Evolutionary conservation across 2,797 vertebrate genomes (phyloP), one percentile per base, ranked within the genome.

Genomic region (Pygocentrus nattereri): DNA sequence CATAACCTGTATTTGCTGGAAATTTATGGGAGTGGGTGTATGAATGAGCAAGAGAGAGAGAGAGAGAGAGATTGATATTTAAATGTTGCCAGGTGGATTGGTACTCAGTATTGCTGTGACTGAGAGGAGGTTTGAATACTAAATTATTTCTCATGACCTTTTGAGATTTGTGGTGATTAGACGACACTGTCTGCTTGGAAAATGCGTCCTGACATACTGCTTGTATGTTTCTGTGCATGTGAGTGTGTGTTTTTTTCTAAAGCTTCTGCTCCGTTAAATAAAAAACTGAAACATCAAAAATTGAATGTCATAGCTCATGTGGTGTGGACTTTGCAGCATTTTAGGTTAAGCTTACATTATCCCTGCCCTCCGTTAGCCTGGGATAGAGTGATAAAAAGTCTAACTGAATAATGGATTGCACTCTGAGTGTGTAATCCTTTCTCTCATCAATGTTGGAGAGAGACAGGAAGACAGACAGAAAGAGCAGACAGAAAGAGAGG

Each of bases 111-210:
- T 77, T 74, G 64, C 70, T 76, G 72, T 73, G 67, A 68, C 73
- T 44, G 34, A 52, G 68, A 72, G 76, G 76, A 30, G 23, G 54
- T 78, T 68, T 80, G 52, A 76, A 64, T 68, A 54, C 62, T 54
- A 75, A 71, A 81, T 79, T 68, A 79, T 80, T 71, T 78, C 74
- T 58, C 54, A 30, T 86, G 85, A 84, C 79, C 79, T 81, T 84
- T 86, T 47, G 38, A 78, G 47, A 67, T 58, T 38, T 86, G 78
- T 34, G 71, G 52, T 75, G 75, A 84, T 79, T 83, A 74, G 62
- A 78, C 27, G 71, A 64, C 34, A 71, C 30, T 44, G 30, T 74
- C 47, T 47, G 50, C 8, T 11, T 68, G 23, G 10, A 56, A 73
- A 82, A 71, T 58, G 21, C 12, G 21, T 34, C 10, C 31, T 74